phyloP scores from a whole-genome alignment of 2,888 invertebrate species.

The Heteromurus nitidus region DNA sequence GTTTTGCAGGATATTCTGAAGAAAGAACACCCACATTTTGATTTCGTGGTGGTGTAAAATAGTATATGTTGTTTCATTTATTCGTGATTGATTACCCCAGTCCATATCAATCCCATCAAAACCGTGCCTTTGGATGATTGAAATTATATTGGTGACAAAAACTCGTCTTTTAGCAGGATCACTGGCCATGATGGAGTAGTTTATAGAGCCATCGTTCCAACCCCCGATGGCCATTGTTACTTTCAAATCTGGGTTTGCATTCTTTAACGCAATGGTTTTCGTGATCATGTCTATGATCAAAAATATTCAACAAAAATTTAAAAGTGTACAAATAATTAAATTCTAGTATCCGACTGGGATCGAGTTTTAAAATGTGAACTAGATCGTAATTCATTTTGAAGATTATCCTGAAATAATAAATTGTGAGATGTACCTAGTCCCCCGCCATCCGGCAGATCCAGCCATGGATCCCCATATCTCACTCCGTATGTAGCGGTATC shows the following conservation, averaged over 20 bases:
- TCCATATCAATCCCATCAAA: slow-evolving; percentile 59
- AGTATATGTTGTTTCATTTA: too few relatives aligned
- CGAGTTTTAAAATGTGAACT: too few relatives aligned
- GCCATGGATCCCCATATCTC: slow-evolving; percentile 74
- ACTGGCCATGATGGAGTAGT: slow-evolving; percentile 76
- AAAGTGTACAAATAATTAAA: too few relatives aligned
- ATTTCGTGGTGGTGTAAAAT: too few relatives aligned
- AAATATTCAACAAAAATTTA: too few relatives aligned
- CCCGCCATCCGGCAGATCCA: slow-evolving; percentile 74
- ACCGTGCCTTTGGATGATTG: slow-evolving; percentile 76
- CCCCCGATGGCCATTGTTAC: slow-evolving; percentile 78
- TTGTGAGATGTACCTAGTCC: too few relatives aligned
- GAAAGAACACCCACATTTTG: too few relatives aligned
- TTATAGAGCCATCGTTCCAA: slow-evolving; percentile 77
- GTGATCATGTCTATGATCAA: slow-evolving; percentile 75
- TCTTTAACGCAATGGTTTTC: slow-evolving; percentile 76
- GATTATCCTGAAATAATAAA: too few relatives aligned
- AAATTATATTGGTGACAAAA: slow-evolving; percentile 79
- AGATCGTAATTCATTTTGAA: too few relatives aligned
- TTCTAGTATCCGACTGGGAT: too few relatives aligned
- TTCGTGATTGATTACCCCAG: slow-evolving; percentile 51
- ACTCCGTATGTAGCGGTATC: slow-evolving; percentile 71
- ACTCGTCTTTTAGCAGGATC: slow-evolving; percentile 74
- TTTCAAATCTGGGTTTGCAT: slow-evolving; percentile 76
- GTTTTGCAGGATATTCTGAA: slow-evolving; percentile 59